Conservation (phyloP, 2,888 invertebrate genomes). For the Thecocarcelia acutangulata region DNA sequence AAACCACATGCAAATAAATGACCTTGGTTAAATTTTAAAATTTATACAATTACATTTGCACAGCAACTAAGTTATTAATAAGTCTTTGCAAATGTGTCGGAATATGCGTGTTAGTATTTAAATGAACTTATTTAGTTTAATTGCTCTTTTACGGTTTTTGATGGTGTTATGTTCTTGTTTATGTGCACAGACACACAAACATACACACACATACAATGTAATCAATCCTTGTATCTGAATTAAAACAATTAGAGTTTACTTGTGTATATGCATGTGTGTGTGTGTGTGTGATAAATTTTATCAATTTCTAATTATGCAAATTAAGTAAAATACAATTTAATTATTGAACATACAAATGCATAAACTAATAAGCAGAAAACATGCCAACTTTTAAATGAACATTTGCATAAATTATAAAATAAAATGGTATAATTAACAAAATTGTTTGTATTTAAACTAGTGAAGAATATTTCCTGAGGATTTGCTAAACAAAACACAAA, state of each 20-base stretch:
- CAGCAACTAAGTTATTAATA: constrained; percentile 21
- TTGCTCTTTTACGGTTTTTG: constrained; percentile 29
- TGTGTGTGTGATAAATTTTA: constrained; percentile 67
- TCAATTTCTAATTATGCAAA: constrained; percentile 76
- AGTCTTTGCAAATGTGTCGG: background rate
- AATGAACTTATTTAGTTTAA: constrained; percentile 29
- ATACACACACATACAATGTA: constrained; percentile 14
- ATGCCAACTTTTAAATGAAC: constrained; percentile 1
- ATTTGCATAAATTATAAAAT: constrained; percentile 5
- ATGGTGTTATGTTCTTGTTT: constrained; percentile 25
- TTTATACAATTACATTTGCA: constrained; percentile 1
- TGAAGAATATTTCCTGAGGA: background rate
- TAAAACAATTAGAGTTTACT: constrained; percentile 19
- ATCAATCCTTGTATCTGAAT: constrained; percentile 4
- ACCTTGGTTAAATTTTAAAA: constrained; percentile 7
- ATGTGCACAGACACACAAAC: background rate
- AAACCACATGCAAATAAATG: constrained; percentile 6
- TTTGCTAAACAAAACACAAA: too few species aligned
- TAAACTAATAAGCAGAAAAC: constrained; percentile 11
- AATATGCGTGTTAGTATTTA: constrained; percentile 2
- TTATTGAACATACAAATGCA: constrained; percentile 59
- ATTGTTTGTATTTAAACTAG: background rate
- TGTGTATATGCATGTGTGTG: background rate
- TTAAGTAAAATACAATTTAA: constrained; percentile 75
- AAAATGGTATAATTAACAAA: background rate